A percentile compares a stretch with the other conserved stretches of the same genome.
Evolutionary conservation across 1,140 invertebrate genomes (phyloP).

Genomic region (Cotesia glomerata): DNA sequence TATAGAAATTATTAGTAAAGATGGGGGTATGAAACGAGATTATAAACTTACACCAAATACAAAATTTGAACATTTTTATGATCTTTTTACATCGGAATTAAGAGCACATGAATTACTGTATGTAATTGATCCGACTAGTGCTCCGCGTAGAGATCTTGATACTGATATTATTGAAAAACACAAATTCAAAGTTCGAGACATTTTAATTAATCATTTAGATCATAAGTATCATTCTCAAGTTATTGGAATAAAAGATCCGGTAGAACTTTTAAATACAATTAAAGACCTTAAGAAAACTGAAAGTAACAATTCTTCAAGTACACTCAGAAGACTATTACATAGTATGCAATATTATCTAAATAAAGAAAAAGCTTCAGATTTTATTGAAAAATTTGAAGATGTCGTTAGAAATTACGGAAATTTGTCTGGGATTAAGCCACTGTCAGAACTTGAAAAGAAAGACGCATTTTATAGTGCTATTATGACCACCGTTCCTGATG

Average conservation of each 20-base stretch:
- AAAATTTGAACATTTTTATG: slow-evolving; percentile 35
- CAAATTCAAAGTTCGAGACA: slow-evolving; percentile 31
- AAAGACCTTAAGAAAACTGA: slow-evolving; percentile 27
- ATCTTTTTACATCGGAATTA: slow-evolving; percentile 30
- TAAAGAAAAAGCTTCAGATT: slow-evolving; percentile 8
- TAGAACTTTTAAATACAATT: slow-evolving; percentile 25
- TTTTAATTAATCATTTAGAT: slow-evolving; percentile 26
- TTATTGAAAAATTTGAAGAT: neutral
- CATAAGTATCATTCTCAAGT: slow-evolving; percentile 29
- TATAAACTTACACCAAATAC: slow-evolving; percentile 25
- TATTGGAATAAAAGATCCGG: slow-evolving; percentile 22
- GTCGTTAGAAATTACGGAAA: neutral
- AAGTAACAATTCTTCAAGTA: slow-evolving; percentile 20
- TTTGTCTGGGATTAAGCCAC: neutral
- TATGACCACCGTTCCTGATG: slow-evolving; percentile 24
- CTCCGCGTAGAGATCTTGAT: slow-evolving; percentile 1
- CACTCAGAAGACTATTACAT: slow-evolving; percentile 21
- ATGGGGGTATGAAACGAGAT: slow-evolving; percentile 17
- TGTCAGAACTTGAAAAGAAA: slow-evolving; percentile 34
- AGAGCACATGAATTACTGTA: slow-evolving; percentile 24
- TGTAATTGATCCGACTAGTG: slow-evolving; percentile 6
- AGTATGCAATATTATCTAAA: slow-evolving; percentile 17
- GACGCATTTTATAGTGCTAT: slow-evolving; percentile 38
- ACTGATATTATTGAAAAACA: slow-evolving; percentile 25
- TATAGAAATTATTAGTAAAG: slow-evolving; percentile 26